A percentile compares a stretch with the other conserved stretches of the same genome.
Evolutionary conservation across 1,140 invertebrate genomes (phyloP).

Genomic region (Popillia japonica): DNA sequence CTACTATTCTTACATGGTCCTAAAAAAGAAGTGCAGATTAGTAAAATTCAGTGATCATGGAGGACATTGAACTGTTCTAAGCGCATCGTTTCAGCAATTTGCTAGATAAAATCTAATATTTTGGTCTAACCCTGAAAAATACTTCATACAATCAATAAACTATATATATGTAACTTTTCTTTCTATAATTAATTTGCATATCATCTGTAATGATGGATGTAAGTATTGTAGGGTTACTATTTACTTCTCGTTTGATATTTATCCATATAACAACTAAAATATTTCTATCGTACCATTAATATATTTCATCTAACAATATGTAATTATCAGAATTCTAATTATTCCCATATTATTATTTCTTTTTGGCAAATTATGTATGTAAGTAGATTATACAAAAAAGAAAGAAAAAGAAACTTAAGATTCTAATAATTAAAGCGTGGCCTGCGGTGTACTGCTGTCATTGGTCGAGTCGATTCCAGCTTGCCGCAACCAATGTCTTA

Average conservation of each 20-base stretch:
- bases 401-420: not conserved
- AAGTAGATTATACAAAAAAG: not conserved
- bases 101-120: too few relatives aligned
- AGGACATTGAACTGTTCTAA: too few relatives aligned
- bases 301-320: not conserved
- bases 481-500: constrained; percentile 72
- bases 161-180: not conserved
- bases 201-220: not conserved
- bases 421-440: constrained; percentile 52
- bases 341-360: not conserved
- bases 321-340: not conserved
- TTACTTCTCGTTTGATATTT: not conserved
- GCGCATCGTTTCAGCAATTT: too few relatives aligned
- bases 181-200: not conserved
- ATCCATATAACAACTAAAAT: not conserved
- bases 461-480: constrained; percentile 51
- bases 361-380: not conserved
- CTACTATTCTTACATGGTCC: too few relatives aligned
- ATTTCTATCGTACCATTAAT: not conserved
- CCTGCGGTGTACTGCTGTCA: constrained; percentile 51
- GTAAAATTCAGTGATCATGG: too few relatives aligned
- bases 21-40: too few relatives aligned
- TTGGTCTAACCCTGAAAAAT: not conserved
- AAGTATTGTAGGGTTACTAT: not conserved
- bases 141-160: not conserved